Percentiles rank a stretch among this genome's conserved stretches.
phyloP scores from a whole-genome alignment of 2,113 vertebrate genomes.

The Crotophaga sulcirostris region DNA sequence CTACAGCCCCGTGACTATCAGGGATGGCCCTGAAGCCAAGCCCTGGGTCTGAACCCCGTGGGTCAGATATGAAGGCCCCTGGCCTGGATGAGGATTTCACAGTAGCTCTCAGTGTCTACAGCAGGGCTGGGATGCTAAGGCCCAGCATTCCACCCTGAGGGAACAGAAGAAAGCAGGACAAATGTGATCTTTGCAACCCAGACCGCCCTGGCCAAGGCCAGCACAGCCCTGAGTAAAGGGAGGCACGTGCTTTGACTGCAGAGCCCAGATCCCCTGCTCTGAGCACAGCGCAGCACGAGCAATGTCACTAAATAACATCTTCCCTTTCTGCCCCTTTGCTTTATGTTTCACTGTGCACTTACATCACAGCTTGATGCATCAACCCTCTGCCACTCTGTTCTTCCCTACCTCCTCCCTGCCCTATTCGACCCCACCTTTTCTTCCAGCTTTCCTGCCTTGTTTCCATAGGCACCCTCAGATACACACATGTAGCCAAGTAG shows the following conservation, averaged over 20 bases:
- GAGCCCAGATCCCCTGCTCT: not conserved
- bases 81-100: not conserved
- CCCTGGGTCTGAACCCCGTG: not conserved
- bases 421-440: not conserved
- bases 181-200: not conserved
- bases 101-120: not conserved
- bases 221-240: not conserved
- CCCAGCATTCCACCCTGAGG: not conserved
- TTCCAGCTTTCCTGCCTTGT: not conserved
- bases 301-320: not conserved
- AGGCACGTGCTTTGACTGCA: not conserved
- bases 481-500: accelerated
- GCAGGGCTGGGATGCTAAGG: not conserved
- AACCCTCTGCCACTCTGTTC: not conserved
- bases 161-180: accelerated
- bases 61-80: not conserved
- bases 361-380: not conserved
- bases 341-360: not conserved
- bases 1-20: not conserved
- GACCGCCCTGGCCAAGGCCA: not conserved
- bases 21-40: not conserved
- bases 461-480: not conserved
- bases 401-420: not conserved
- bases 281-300: not conserved
- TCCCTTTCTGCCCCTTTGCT: not conserved